phyloP scores from a whole-genome alignment of 2,888 invertebrate species.

The Clostera curtula region DNA sequence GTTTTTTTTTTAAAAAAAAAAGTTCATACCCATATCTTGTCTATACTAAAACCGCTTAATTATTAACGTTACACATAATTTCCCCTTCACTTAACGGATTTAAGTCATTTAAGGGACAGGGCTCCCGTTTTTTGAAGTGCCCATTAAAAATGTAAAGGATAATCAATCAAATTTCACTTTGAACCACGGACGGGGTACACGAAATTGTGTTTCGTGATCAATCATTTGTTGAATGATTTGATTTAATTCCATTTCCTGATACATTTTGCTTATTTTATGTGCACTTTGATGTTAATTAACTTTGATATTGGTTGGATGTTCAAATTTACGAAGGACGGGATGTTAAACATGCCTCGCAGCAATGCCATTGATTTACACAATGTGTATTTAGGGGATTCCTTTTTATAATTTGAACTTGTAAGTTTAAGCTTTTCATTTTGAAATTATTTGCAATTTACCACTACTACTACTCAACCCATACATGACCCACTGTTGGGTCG shows the following conservation, averaged over 20 bases:
- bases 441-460: no score
- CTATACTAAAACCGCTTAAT: slow-evolving; percentile 2
- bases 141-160: slow-evolving; percentile 19
- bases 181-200: slow-evolving; percentile 31
- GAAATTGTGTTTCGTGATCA: slow-evolving; percentile 34
- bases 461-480: no score
- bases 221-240: slow-evolving; percentile 39
- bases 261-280: slow-evolving; percentile 11
- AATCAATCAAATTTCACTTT: slow-evolving; percentile 39
- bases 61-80: slow-evolving; percentile 2
- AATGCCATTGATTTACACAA: no score
- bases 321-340: no score
- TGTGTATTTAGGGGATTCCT: no score
- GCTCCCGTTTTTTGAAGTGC: slow-evolving; percentile 9
- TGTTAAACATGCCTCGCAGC: no score
- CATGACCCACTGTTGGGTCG: no score
- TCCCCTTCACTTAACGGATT: slow-evolving; percentile 3
- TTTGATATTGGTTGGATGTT: not conserved
- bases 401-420: no score
- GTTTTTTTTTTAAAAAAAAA: no score
- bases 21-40: no score
- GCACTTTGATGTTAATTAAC: slow-evolving; percentile 6
- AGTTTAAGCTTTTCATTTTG: no score
- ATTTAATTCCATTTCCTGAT: slow-evolving; percentile 24
- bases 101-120: slow-evolving; percentile 4